Evolutionary conservation across 2,888 invertebrate species (phyloP).

Genomic region (Micoletzkya japonica): DNA sequence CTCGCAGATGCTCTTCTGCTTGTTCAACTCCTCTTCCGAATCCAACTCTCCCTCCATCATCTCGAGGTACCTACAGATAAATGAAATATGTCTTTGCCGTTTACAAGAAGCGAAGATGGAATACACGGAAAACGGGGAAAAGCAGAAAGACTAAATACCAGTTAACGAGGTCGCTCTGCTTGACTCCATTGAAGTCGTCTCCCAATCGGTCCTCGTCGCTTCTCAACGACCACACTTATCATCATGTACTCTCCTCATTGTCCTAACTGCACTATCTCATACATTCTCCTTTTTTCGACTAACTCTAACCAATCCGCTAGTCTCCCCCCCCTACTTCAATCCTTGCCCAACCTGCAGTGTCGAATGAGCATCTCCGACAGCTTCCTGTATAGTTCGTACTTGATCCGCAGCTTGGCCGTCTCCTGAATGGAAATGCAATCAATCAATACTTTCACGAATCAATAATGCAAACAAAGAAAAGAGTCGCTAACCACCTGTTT

Average conservation of each 20-base stretch:
- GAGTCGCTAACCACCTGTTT: conserved; percentile 10
- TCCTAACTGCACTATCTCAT: no score
- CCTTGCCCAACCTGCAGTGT: conserved; percentile 65
- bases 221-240: neutral
- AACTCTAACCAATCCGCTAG: neutral
- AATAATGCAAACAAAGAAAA: no score
- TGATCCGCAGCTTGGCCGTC: conserved; percentile 69
- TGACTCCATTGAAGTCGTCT: conserved; percentile 53
- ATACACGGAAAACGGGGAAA: no score
- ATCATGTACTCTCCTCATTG: neutral
- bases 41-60: conserved; percentile 84
- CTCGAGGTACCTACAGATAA: conserved; percentile 74
- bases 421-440: no score
- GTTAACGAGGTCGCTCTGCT: conserved; percentile 75
- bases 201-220: conserved; percentile 73
- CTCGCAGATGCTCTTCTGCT: conserved; percentile 85
- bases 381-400: conserved; percentile 90
- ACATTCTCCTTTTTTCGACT: neutral
- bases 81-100: conserved; percentile 30
- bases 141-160: conserved; percentile 80
- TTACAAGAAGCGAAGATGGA: neutral
- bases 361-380: conserved; percentile 87
- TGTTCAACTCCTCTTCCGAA: conserved; percentile 74
- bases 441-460: no score
- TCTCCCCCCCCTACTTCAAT: neutral